Evolutionary conservation across 2,888 invertebrate species (phyloP).

Genomic region (Euplexia lucipara): DNA sequence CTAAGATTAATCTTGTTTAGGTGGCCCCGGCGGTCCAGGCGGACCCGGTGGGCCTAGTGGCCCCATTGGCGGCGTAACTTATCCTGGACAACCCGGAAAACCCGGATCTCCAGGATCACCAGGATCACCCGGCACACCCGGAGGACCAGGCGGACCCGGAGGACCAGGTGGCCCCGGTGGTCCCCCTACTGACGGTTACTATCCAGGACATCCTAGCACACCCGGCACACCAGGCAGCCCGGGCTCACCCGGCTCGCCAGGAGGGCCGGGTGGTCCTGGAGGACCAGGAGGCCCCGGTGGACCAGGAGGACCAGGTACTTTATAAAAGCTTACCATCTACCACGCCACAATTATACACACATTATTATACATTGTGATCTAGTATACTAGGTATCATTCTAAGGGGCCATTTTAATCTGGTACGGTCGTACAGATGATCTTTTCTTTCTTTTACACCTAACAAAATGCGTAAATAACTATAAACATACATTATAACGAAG

Average conservation of each 20-base stretch:
- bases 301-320: constrained; percentile 46
- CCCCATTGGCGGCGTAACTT: constrained; percentile 62
- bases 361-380: too few species aligned
- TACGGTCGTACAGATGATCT: too few species aligned
- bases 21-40: constrained; percentile 59
- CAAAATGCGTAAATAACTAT: too few species aligned
- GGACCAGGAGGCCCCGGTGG: constrained; percentile 60
- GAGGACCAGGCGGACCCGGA: constrained; percentile 65
- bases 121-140: constrained; percentile 66
- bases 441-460: too few species aligned
- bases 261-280: constrained; percentile 57
- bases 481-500: too few species aligned
- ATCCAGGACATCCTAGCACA: constrained; percentile 62
- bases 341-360: neutral
- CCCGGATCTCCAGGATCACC: constrained; percentile 62
- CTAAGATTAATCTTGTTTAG: neutral
- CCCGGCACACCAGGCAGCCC: constrained; percentile 68
- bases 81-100: constrained; percentile 51
- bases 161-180: constrained; percentile 63
- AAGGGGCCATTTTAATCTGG: too few species aligned
- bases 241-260: constrained; percentile 61
- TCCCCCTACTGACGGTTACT: constrained; percentile 45
- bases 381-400: too few species aligned
- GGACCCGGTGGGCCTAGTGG: constrained; percentile 51
- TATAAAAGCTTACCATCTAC: neutral